phyloP scores from a whole-genome alignment of 2,888 invertebrate genomes.

The Byasa hedistus region DNA sequence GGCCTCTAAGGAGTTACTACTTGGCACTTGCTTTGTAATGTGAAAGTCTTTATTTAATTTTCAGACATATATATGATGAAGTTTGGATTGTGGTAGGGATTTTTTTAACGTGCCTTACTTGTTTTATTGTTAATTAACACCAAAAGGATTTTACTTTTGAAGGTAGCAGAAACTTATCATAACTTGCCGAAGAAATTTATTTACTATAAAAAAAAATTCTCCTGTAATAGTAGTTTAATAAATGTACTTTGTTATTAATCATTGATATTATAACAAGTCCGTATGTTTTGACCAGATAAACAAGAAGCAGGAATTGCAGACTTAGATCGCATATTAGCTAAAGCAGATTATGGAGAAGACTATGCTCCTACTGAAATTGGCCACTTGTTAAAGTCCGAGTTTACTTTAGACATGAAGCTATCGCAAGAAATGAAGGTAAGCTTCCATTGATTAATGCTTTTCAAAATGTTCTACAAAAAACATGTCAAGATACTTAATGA shows the following conservation, averaged over 20 bases:
- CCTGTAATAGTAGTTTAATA: neutral
- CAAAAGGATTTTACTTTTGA: too few relatives aligned
- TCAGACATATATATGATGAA: too few relatives aligned
- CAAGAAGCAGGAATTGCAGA: constrained; percentile 75
- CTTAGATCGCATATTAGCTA: constrained; percentile 80
- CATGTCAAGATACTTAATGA: too few relatives aligned
- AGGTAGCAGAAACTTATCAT: neutral
- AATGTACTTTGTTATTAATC: neutral
- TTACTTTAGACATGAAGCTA: constrained; percentile 70
- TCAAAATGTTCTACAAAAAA: too few relatives aligned
- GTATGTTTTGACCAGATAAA: constrained; percentile 69
- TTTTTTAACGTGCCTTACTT: too few relatives aligned
- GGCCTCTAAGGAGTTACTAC: neutral
- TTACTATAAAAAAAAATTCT: neutral
- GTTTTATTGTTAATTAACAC: too few relatives aligned
- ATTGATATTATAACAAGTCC: neutral
- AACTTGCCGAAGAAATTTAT: neutral
- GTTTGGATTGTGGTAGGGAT: too few relatives aligned
- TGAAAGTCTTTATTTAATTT: too few relatives aligned
- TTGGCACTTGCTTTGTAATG: neutral
- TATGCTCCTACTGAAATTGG: constrained; percentile 75
- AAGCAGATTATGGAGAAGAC: constrained; percentile 85
- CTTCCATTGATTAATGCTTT: too few relatives aligned
- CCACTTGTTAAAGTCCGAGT: constrained; percentile 64
- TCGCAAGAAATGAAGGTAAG: constrained; percentile 73